phyloP scores from a whole-genome alignment of 2,888 invertebrate species.

The Pandemis corylana region DNA sequence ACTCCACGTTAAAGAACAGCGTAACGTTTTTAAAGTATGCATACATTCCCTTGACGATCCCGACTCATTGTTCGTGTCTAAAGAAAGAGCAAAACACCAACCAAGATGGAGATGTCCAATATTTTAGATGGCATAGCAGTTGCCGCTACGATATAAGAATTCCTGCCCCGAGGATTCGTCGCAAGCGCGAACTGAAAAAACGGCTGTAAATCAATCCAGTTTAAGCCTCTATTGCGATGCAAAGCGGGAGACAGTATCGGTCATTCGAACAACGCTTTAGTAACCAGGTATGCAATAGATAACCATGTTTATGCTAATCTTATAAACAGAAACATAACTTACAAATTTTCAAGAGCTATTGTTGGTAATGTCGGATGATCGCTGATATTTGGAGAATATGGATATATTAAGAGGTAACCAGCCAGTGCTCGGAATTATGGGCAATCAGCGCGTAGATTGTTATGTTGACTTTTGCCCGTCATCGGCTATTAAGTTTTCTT shows the following conservation, averaged over 20 bases:
- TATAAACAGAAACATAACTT: constrained; percentile 76
- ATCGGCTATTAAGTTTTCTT: constrained; percentile 84
- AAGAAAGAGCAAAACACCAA: constrained; percentile 81
- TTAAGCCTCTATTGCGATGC: constrained; percentile 66
- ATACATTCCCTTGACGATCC: constrained; percentile 81
- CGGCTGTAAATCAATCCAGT: constrained; percentile 59
- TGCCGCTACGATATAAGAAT: constrained; percentile 81
- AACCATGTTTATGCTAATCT: constrained; percentile 81
- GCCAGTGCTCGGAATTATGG: constrained; percentile 63
- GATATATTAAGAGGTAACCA: constrained; percentile 58
- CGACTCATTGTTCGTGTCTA: constrained; percentile 81
- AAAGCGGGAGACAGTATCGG: constrained; percentile 66
- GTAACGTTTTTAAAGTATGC: constrained; percentile 74
- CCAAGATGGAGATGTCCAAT: constrained; percentile 85
- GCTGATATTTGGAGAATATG: constrained; percentile 54
- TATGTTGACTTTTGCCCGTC: constrained; percentile 81
- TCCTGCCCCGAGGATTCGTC: constrained; percentile 74
- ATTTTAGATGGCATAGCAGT: constrained; percentile 85
- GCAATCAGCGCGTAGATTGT: constrained; percentile 82
- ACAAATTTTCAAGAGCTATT: constrained; percentile 77
- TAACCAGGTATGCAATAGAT: constrained; percentile 81
- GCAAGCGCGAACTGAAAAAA: constrained; percentile 53
- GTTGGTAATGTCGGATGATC: constrained; percentile 39
- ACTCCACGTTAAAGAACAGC: constrained; percentile 42
- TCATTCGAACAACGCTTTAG: constrained; percentile 77